A percentile compares a stretch with the other conserved stretches of the same genome.
Conservation (phyloP, 2,113 vertebrate genomes). For the Amazona guildingii region DNA sequence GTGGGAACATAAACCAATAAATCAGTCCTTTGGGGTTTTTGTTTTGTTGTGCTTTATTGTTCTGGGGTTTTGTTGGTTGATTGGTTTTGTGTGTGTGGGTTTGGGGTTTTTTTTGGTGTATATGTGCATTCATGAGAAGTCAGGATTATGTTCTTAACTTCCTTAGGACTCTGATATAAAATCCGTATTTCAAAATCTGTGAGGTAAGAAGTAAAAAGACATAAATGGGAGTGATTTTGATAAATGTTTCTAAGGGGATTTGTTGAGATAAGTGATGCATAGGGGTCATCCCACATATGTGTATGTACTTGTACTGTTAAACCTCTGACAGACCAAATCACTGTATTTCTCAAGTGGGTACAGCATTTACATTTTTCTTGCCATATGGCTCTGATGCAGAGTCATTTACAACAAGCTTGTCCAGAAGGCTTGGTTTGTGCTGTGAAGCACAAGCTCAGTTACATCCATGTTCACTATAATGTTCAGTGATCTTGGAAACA, state of each 20-base stretch:
- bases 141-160: neutral
- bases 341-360: neutral
- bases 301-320: neutral
- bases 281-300: neutral
- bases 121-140: neutral
- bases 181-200: neutral
- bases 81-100: neutral
- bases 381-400: neutral
- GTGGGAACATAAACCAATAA: neutral
- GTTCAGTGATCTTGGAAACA: neutral
- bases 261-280: neutral
- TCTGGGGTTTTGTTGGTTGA: neutral
- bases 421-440: neutral
- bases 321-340: neutral
- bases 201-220: neutral
- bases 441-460: neutral
- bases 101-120: neutral
- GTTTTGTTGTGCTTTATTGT: neutral
- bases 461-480: neutral
- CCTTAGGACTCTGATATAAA: neutral
- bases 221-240: neutral
- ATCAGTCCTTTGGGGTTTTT: neutral
- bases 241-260: slow-evolving; percentile 2
- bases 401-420: neutral
- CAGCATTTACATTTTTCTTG: neutral